Conservation (phyloP, 2,797 vertebrate species). For the Channallabes apus region DNA sequence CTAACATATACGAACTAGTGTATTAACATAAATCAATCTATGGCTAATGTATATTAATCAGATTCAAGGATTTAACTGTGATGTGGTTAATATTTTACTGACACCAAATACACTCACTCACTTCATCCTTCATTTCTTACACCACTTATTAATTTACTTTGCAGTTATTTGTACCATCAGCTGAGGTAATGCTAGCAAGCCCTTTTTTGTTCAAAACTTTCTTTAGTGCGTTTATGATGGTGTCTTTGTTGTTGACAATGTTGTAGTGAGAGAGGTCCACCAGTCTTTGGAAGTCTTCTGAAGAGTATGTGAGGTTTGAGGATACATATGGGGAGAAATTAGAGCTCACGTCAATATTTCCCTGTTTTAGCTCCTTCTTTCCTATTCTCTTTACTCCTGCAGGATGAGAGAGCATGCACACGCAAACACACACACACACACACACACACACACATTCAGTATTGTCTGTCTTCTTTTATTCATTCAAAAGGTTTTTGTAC, state of each 20-base stretch:
- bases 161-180: neutral
- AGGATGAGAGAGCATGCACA: neutral
- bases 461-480: too few species aligned
- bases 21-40: neutral
- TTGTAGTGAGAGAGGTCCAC: slow-evolving; percentile 78
- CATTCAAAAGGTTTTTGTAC: too few species aligned
- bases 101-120: too few species aligned
- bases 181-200: neutral
- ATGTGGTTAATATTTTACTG: too few species aligned
- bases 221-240: slow-evolving; percentile 61
- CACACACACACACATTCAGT: neutral
- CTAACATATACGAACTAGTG: neutral
- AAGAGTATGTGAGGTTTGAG: slow-evolving; percentile 74
- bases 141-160: neutral
- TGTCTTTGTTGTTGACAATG: slow-evolving; percentile 72
- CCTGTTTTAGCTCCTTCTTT: slow-evolving; percentile 72
- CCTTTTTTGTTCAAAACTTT: slow-evolving; percentile 66
- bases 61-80: neutral
- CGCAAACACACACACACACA: too few species aligned
- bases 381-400: slow-evolving; percentile 72
- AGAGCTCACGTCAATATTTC: slow-evolving; percentile 69
- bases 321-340: slow-evolving; percentile 75
- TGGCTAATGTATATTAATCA: too few species aligned
- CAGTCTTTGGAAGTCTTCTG: slow-evolving; percentile 70
- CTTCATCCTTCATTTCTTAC: neutral